Conservation (phyloP, 2,113 vertebrate species). For the Sinocyclocheilus rhinocerous region DNA sequence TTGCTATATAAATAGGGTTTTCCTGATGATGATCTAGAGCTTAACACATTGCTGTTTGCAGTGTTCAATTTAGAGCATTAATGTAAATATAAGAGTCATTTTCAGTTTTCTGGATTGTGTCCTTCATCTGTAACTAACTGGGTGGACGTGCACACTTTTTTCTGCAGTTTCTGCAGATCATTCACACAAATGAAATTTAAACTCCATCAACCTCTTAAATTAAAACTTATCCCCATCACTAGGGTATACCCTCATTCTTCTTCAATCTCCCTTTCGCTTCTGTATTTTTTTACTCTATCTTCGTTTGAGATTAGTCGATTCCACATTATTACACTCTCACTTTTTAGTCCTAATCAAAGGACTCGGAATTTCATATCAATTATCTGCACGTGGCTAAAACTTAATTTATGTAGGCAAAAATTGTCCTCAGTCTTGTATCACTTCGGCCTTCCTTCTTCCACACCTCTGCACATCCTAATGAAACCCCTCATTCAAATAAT, state of each 20-base stretch:
- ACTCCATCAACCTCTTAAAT: conserved; percentile 61
- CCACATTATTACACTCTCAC: conserved; percentile 51
- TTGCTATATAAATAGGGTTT: background rate
- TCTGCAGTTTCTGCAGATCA: background rate
- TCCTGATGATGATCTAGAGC: background rate
- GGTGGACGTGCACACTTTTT: background rate
- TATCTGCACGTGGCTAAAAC: conserved; percentile 66
- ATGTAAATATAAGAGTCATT: background rate
- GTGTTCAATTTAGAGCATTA: background rate
- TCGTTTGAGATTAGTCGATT: conserved; percentile 10
- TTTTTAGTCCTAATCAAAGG: conserved; percentile 68
- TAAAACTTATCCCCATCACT: conserved; percentile 67
- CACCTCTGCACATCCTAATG: conserved; percentile 61
- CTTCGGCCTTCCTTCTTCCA: conserved; percentile 53
- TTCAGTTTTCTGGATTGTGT: background rate
- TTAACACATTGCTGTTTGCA: background rate
- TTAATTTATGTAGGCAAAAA: conserved; percentile 68
- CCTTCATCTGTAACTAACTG: background rate
- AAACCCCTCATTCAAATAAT: conserved; percentile 75
- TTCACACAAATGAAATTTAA: conserved; percentile 67
- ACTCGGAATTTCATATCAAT: conserved; percentile 70
- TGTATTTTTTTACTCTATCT: conserved; percentile 21
- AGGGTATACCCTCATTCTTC: conserved; percentile 36
- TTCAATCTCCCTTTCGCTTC: conserved; percentile 3
- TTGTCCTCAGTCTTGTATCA: conserved; percentile 53